A percentile compares a stretch with the other conserved stretches of the same genome.
Evolutionary conservation across 2,797 vertebrate species (phyloP).

Genomic region (Diplodus puntazzo): DNA sequence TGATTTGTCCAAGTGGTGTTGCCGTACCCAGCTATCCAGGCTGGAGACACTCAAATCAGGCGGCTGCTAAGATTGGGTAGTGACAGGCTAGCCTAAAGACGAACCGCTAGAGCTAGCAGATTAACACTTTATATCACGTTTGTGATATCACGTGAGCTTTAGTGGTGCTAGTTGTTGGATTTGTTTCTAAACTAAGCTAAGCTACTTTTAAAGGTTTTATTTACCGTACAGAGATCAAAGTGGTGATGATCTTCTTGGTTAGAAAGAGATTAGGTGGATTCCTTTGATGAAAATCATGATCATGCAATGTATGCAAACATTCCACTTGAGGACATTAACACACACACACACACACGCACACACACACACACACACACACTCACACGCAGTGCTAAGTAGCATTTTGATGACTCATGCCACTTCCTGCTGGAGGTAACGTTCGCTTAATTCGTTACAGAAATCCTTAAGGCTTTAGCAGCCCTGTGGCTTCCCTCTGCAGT

Average conservation of each 20-base stretch:
- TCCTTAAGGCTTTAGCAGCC: constrained; percentile 36
- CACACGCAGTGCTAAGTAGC: constrained; percentile 8
- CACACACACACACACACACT: constrained; percentile 1
- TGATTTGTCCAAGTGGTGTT: no score
- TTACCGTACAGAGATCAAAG: not conserved
- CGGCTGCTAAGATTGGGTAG: no score
- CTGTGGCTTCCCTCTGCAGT: constrained; percentile 41
- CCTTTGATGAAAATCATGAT: not conserved
- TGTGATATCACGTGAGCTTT: no score
- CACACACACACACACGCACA: constrained; percentile 11
- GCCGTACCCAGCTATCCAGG: no score
- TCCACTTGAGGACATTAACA: not conserved
- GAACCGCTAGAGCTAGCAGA: no score
- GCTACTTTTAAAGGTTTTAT: no score
- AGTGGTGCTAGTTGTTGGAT: no score
- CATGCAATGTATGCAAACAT: constrained; percentile 15
- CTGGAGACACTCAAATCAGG: no score
- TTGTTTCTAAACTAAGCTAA: no score
- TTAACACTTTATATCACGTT: no score
- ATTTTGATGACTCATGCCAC: constrained; percentile 38
- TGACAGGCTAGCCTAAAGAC: no score
- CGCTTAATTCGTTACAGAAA: constrained; percentile 15
- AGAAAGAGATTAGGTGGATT: not conserved
- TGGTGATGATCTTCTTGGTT: not conserved
- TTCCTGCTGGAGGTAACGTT: constrained; percentile 17